A percentile compares a stretch with the other conserved stretches of the same genome.
Evolutionary conservation across 2,113 vertebrate genomes (phyloP).

Genomic region (Polypterus bichir): DNA sequence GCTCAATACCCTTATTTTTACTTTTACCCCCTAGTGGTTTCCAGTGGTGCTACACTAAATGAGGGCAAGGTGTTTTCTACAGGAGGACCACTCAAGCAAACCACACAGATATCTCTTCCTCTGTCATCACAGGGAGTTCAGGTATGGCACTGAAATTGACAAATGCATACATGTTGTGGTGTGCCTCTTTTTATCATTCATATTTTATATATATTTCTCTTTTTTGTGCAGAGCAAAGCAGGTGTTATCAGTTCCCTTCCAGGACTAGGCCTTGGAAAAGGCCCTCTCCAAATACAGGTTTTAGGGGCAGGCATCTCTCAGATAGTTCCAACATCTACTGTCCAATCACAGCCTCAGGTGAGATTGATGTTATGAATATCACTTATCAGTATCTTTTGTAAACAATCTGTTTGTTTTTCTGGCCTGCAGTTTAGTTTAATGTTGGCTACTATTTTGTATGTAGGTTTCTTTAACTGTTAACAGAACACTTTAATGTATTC

Average conservation of each 20-base stretch:
- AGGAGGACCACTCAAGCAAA: too few species aligned
- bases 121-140: neutral
- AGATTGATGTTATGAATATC: neutral
- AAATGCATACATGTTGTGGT: neutral
- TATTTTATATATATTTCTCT: neutral
- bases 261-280: conserved; percentile 42
- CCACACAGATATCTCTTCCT: too few species aligned
- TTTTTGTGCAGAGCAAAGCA: conserved; percentile 49
- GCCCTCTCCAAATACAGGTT: conserved; percentile 50
- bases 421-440: too few species aligned
- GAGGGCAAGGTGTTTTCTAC: too few species aligned
- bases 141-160: neutral
- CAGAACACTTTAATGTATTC: too few species aligned
- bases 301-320: conserved; percentile 40
- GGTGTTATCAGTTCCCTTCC: conserved; percentile 61
- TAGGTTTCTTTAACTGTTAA: too few species aligned
- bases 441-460: too few species aligned
- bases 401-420: too few species aligned
- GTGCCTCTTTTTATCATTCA: neutral
- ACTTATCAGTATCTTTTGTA: too few species aligned
- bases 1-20: too few species aligned
- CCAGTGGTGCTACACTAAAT: too few species aligned
- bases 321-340: conserved; percentile 38
- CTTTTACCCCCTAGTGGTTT: too few species aligned
- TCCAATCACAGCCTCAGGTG: conserved; percentile 43